Evolutionary conservation across 2,888 invertebrate species (phyloP).

Genomic region (Cantharis nigra): DNA sequence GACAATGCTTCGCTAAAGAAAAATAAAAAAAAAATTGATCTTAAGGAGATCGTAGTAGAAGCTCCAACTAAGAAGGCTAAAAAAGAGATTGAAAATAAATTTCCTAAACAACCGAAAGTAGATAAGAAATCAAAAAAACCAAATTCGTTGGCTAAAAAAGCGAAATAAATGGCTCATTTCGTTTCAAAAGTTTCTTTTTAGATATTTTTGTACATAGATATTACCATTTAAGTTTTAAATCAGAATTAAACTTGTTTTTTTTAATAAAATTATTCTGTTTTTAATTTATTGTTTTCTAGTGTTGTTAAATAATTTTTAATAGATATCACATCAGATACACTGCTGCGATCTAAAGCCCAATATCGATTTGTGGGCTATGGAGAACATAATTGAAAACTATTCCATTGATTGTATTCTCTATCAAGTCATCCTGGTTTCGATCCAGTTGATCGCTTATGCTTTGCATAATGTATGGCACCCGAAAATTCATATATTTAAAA

Average conservation of each 20-base stretch:
- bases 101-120: background rate
- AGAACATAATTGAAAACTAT: too few relatives aligned
- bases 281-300: background rate
- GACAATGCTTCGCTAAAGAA: background rate
- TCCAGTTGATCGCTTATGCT: too few relatives aligned
- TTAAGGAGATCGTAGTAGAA: background rate
- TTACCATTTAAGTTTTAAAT: background rate
- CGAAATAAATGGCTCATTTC: background rate
- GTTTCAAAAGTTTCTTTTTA: background rate
- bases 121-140: too few relatives aligned
- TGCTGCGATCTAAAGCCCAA: too few relatives aligned
- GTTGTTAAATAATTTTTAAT: too few relatives aligned
- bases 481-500: too few relatives aligned
- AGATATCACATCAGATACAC: too few relatives aligned
- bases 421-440: too few relatives aligned
- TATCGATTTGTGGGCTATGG: too few relatives aligned
- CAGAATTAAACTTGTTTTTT: background rate
- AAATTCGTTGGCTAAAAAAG: background rate
- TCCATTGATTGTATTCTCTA: too few relatives aligned
- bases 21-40: background rate
- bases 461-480: too few relatives aligned
- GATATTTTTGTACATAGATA: background rate
- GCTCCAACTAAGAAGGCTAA: background rate
- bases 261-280: background rate
- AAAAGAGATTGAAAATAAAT: background rate